Evolutionary conservation across 2,797 vertebrate species (phyloP), one percentile per base, ranked within the genome.

Genomic region (Falco berigora): DNA sequence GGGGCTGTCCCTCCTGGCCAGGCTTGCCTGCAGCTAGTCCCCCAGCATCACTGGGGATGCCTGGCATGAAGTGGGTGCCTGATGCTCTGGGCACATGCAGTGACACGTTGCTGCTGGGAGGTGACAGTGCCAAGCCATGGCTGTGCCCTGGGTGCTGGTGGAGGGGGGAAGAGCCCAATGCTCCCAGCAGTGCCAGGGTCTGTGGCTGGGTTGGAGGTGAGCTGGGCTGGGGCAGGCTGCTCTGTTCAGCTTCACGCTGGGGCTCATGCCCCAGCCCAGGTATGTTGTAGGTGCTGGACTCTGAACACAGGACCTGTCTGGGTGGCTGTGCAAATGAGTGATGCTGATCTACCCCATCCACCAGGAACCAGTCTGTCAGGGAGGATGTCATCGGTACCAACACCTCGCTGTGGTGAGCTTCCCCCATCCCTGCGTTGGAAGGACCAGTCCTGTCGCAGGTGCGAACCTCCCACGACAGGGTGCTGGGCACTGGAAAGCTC

Each of bases 211-310:
- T 66, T 8, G 3, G 40, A 67, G 27, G 14, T 28, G 12, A 71
- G 17, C 38, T 42, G 32, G 32, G 34, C 52, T 85, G 30, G n/a
- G 38, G 11, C 44, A 69, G 52, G 50, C 32, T 83, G 15, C 27
- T 72, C 40, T 63, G 52, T 27, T 7, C 40, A 62, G 24, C 42
- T 79, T 69, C 34, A 30, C 0, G 2, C 5, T 5, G 9, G 36
- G 44, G 19, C 17, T 90, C 38, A 18, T 22, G 9, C 4, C 0
- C 53, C 24, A 22, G 1, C 8, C 15, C 8, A 7, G 8, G 6
- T 25, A 15, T 6, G 5, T 36, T 77, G 14, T 34, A 58, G 18
- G 24, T 78, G 38, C 68, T 71, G 55, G 42, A 20, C 34, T 64
- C 67, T 52, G 38, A 52, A 28, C 18, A 22, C 22, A 38, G 38